A percentile compares a stretch with the other conserved stretches of the same genome.
Evolutionary conservation across 2,797 vertebrate genomes (phyloP).

Genomic region (Pseudochirops cupreus): DNA sequence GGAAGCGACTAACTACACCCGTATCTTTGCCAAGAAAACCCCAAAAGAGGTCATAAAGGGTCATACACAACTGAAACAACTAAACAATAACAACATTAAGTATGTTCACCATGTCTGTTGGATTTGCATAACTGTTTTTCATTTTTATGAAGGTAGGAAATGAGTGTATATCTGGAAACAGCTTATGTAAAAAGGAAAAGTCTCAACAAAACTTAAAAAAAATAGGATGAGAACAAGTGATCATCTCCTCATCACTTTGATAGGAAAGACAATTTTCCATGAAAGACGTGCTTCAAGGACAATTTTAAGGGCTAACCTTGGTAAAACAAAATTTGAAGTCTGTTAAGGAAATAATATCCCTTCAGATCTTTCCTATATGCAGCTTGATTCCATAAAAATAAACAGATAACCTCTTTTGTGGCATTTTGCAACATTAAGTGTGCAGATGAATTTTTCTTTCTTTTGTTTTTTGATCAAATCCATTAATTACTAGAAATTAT

Average conservation of each 20-base stretch:
- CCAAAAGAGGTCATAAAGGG: too few relatives aligned
- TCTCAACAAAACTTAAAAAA: neutral
- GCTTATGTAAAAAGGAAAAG: neutral
- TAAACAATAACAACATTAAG: too few relatives aligned
- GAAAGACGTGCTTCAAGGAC: neutral
- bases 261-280: neutral
- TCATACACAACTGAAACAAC: too few relatives aligned
- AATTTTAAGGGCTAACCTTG: neutral
- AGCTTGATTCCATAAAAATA: neutral
- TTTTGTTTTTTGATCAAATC: neutral
- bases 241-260: neutral
- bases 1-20: too few relatives aligned
- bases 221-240: neutral
- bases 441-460: neutral
- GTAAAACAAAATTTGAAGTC: neutral
- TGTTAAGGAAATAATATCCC: neutral
- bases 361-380: neutral
- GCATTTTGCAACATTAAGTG: neutral
- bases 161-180: neutral
- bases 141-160: neutral
- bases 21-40: too few relatives aligned
- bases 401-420: neutral
- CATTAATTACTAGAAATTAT: neutral
- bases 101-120: neutral
- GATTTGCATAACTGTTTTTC: neutral